These are phyloP conservation scores for Coelinius sp. DNA, from an alignment of 2,888 invertebrate species.

Conservation along the genomic window DNA sequence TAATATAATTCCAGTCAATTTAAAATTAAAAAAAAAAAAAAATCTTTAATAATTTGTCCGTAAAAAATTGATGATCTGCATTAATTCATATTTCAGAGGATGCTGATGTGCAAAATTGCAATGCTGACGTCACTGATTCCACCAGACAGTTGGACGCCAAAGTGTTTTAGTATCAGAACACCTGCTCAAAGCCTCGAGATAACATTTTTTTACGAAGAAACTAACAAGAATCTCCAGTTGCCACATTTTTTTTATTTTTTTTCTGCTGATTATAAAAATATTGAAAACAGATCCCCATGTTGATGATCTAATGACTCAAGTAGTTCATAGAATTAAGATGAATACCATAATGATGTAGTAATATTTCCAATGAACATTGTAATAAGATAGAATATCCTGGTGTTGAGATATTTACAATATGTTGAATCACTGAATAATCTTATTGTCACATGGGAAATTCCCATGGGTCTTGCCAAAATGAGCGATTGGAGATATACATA, in stretches of 20 bases:
- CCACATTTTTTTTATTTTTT: neutral
- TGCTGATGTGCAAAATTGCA: neutral
- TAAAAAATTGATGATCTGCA: neutral
- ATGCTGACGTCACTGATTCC: neutral
- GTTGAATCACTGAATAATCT: neutral
- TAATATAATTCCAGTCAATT: too few species aligned
- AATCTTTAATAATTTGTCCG: neutral
- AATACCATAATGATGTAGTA: neutral
- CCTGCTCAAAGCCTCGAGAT: neutral
- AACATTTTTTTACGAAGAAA: slow-evolving; percentile 6
- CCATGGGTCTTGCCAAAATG: slow-evolving; percentile 9
- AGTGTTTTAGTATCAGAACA: slow-evolving; percentile 6
- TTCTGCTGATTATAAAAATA: neutral
- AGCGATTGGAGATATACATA: neutral
- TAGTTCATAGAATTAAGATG: neutral
- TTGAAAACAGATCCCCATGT: neutral
- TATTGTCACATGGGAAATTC: neutral
- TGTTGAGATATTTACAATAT: neutral
- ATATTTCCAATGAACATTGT: neutral
- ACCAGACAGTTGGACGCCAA: slow-evolving; percentile 14
- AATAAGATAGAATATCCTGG: slow-evolving; percentile 17
- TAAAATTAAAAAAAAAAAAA: neutral
- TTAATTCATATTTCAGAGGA: neutral
- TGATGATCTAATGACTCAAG: slow-evolving; percentile 31
- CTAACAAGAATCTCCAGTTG: neutral